phyloP scores from a whole-genome alignment of 2,888 invertebrate genomes.

The Pyrgus malvae region DNA sequence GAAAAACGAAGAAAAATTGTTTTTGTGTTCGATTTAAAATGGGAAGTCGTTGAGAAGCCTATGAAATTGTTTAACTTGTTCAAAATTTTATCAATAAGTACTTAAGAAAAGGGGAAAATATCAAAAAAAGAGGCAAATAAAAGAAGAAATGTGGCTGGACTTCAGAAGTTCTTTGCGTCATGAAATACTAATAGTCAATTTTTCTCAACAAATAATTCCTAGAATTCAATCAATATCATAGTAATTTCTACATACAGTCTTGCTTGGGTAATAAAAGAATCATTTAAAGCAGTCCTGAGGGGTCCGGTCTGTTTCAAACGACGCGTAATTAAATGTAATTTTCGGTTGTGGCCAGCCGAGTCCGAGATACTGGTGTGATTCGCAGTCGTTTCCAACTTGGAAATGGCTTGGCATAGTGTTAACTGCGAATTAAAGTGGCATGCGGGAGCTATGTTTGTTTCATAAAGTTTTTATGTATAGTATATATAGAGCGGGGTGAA shows the following conservation, averaged over 20 bases:
- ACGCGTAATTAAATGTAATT: conserved; percentile 65
- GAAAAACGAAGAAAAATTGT: too few species aligned
- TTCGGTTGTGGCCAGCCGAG: conserved; percentile 59
- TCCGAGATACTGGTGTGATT: conserved; percentile 50
- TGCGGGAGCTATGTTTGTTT: not conserved
- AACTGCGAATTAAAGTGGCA: conserved; percentile 1
- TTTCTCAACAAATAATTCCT: too few species aligned
- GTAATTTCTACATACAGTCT: not conserved
- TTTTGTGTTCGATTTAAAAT: too few species aligned
- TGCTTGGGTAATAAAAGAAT: conserved; percentile 22
- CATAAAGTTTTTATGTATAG: not conserved
- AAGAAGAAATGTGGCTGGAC: too few species aligned
- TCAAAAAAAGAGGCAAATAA: too few species aligned
- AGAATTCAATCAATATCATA: too few species aligned
- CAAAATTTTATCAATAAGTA: too few species aligned
- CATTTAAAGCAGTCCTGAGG: conserved; percentile 20
- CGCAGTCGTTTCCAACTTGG: conserved; percentile 30
- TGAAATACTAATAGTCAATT: too few species aligned
- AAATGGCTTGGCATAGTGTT: conserved; percentile 21
- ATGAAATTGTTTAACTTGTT: too few species aligned
- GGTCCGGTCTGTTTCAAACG: conserved; percentile 44
- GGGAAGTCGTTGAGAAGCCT: too few species aligned
- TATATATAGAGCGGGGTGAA: not conserved
- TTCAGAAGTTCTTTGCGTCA: too few species aligned
- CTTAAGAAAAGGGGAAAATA: too few species aligned